These are phyloP conservation scores for Ianthella basta DNA, from an alignment of 37 sponge, comb jelly and placozoan species.

Conservation along the genomic window DNA sequence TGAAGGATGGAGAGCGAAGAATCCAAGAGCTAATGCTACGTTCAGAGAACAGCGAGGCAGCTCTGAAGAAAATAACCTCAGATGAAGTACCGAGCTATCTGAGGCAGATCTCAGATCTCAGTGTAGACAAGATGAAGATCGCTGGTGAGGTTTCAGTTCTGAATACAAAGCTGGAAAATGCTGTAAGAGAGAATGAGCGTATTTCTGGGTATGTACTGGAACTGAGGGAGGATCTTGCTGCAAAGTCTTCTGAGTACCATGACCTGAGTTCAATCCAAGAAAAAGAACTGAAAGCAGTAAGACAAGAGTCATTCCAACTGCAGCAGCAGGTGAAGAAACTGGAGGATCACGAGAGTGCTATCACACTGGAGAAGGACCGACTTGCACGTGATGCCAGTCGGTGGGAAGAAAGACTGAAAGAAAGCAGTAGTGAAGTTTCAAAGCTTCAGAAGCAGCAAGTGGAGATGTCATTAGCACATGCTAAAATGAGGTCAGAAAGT, in stretches of 20 bases:
- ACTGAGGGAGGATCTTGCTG: constrained; percentile 16
- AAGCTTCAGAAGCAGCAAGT: background rate
- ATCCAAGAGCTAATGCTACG: background rate
- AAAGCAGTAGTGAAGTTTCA: background rate
- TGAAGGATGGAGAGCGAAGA: background rate
- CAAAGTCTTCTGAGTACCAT: constrained; percentile 9
- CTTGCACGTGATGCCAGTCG: background rate
- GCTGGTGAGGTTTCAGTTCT: background rate
- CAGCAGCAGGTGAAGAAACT: constrained; percentile 11
- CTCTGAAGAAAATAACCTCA: background rate
- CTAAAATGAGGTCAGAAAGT: background rate
- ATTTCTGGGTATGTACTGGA: background rate
- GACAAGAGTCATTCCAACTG: background rate
- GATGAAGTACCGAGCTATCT: constrained; percentile 2
- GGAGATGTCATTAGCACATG: background rate
- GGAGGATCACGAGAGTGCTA: background rate
- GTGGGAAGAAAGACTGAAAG: background rate
- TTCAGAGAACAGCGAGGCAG: background rate
- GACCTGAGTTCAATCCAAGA: background rate
- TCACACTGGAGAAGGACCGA: background rate
- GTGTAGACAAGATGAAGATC: constrained; percentile 13
- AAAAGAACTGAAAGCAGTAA: background rate
- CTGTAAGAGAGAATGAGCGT: constrained; percentile 5
- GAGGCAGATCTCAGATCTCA: constrained; percentile 16
- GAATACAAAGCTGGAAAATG: constrained; percentile 7